Base-by-base conservation (phyloP, 2,888 invertebrate species). In the Drosophila fulvimacula region DNA sequence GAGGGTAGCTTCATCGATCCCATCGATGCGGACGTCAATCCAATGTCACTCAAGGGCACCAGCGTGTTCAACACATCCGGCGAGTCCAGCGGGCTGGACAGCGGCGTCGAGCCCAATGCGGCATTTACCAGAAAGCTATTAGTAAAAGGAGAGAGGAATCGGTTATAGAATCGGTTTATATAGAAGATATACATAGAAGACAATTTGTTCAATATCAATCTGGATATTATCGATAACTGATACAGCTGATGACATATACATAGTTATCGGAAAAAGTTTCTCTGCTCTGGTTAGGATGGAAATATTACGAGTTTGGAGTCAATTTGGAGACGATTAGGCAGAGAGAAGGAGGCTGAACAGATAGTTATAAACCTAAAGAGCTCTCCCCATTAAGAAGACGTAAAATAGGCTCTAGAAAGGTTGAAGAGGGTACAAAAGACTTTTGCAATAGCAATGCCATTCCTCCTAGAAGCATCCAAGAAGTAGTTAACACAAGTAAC, bases 31-130 rank as follows among this genome's bases (percentile, higher is more conserved):
- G 92, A 90, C 27, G 92, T 91, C 55, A 92, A 88, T 13, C 92
- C 92, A 66, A 93, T 91, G 57, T 93, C 93, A 76, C 92, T 91
- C 3, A 93, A 79, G 36, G 93, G 93, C 69, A 93, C 91, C 70
- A 92, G 69, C 6, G 92, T 92, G 51, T 94, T 91, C 61, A 94
- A 87, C 34, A 93, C 95, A 84, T 96, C 96, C 24, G 96, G 96
- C 15, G 96, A 96, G 92, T 97, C 97, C 91, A 96, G 93, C n/a
- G 97, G 97, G 72, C 96, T 96, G 78, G 96, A 96, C 67, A 96
- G 93, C 6, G 96, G 95, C 57, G 96, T 96, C 75, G 95, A 94
- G 55, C 96, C 96, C 79, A 95, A 94, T 91, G 96, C 96, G 81
- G 96, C 96, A 93, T 96, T 97, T 66, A 96, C 95, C 89, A 96